Conservation (phyloP, 2,113 vertebrate genomes). For the Anser cygnoides region DNA sequence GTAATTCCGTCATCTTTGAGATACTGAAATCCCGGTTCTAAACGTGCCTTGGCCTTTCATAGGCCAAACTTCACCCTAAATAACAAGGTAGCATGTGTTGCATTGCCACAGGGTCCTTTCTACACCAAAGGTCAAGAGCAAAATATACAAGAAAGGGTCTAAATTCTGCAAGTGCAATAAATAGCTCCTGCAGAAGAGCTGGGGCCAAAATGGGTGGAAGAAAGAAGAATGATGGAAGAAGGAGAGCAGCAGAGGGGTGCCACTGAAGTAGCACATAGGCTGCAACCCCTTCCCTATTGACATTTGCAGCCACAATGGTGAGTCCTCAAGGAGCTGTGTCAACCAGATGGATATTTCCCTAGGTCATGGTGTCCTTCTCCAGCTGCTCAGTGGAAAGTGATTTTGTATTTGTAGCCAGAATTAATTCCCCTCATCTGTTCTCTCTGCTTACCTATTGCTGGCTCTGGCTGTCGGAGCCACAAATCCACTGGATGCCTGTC, state of each 20-base stretch:
- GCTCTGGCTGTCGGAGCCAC: background rate
- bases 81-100: rapidly evolving
- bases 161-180: background rate
- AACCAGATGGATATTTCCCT: background rate
- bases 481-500: background rate
- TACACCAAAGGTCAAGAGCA: background rate
- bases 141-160: background rate
- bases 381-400: background rate
- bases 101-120: background rate
- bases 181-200: background rate
- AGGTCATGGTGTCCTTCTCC: background rate
- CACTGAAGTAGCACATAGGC: background rate
- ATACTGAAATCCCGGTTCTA: background rate
- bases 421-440: background rate
- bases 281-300: background rate
- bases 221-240: background rate
- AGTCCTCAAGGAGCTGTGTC: background rate
- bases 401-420: background rate
- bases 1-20: background rate
- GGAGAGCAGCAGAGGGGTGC: background rate
- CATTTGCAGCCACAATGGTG: background rate
- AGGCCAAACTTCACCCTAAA: background rate
- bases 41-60: background rate
- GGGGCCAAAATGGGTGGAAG: background rate
- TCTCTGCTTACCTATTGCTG: background rate